Percentiles rank a stretch among this genome's conserved stretches.
Evolutionary conservation across 2,797 vertebrate genomes (phyloP).

Genomic region (Mormyrops boulengeri): DNA sequence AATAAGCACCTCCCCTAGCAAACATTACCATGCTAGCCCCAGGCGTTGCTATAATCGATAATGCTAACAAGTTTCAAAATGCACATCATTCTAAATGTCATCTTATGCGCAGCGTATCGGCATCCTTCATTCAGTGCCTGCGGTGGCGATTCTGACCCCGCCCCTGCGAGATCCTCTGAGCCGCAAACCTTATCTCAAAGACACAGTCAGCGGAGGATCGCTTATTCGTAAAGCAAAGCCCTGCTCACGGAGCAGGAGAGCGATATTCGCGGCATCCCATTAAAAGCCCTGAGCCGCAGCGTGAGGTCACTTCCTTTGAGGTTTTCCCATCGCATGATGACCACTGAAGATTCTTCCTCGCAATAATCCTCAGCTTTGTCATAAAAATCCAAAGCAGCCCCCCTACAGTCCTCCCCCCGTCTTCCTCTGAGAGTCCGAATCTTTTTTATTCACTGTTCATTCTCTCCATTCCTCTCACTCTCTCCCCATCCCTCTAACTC

Average conservation of each 20-base stretch:
- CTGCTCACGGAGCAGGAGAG: neutral
- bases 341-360: neutral
- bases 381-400: neutral
- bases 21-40: neutral
- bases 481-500: neutral
- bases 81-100: neutral
- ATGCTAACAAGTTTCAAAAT: neutral
- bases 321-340: neutral
- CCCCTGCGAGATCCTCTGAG: neutral
- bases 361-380: neutral
- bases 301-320: neutral
- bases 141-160: neutral
- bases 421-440: neutral
- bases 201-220: neutral
- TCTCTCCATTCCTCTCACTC: neutral
- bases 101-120: neutral
- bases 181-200: neutral
- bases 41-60: neutral
- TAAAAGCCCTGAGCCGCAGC: neutral
- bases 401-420: neutral
- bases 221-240: neutral
- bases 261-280: neutral
- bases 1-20: neutral
- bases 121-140: neutral
- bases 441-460: conserved; percentile 2